A percentile compares a stretch with the other conserved stretches of the same genome.
These are phyloP conservation scores for Bergia puertoricense DNA, from an alignment of 92 coral and sea anemone genomes.

Conservation along the genomic window DNA sequence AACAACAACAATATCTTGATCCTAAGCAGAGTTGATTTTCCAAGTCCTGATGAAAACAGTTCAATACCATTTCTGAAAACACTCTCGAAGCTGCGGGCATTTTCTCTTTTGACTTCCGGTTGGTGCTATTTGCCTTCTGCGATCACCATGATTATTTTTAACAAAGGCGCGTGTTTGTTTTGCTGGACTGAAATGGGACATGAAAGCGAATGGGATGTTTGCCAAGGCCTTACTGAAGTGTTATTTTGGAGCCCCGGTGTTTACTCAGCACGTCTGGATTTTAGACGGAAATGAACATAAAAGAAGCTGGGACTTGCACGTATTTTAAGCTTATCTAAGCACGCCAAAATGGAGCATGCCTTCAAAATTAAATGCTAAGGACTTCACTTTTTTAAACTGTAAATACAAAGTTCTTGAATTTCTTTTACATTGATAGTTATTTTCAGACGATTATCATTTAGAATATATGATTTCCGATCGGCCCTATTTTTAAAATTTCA, in stretches of 20 bases:
- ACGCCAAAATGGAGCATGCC: background rate
- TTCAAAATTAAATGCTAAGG: background rate
- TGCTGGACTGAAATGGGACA: slow-evolving; percentile 18
- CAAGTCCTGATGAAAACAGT: slow-evolving; percentile 1
- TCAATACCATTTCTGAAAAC: background rate
- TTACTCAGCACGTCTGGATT: slow-evolving; percentile 8
- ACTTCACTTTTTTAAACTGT: no score
- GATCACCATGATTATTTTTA: background rate
- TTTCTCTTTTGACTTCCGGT: slow-evolving; percentile 26
- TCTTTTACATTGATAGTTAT: no score
- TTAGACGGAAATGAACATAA: background rate
- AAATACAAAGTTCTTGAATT: no score
- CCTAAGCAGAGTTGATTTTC: background rate
- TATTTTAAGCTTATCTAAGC: background rate
- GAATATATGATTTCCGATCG: background rate
- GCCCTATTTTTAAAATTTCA: background rate
- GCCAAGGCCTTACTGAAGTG: slow-evolving; percentile 12
- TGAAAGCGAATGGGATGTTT: slow-evolving; percentile 23
- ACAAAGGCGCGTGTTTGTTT: slow-evolving; percentile 7
- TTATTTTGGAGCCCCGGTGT: slow-evolving; percentile 2
- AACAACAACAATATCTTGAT: background rate
- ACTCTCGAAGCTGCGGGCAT: background rate
- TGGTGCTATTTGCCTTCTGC: background rate
- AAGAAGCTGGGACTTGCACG: slow-evolving; percentile 4
- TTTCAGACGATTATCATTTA: no score